phyloP scores from a whole-genome alignment of 2,797 vertebrate genomes.

The Eulemur rubriventer region DNA sequence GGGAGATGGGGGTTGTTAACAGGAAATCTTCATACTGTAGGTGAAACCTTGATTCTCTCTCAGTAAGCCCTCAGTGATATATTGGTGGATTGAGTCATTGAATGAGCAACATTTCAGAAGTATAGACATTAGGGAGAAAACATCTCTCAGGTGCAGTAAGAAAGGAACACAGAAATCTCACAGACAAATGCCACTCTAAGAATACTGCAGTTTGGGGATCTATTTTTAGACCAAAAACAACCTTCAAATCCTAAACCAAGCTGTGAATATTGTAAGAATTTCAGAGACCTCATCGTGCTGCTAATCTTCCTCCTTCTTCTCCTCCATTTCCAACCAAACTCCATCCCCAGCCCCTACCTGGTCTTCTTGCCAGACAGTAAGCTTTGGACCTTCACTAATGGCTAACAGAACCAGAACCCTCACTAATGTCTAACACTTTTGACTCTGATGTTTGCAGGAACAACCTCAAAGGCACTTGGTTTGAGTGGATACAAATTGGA shows the following conservation, averaged over 20 bases:
- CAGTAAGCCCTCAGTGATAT: neutral
- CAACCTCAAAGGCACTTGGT: slow-evolving; percentile 46
- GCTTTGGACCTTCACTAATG: neutral
- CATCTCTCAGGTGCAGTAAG: neutral
- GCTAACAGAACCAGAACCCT: neutral
- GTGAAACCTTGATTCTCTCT: neutral
- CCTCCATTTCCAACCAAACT: neutral
- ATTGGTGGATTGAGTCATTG: neutral
- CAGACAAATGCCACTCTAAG: neutral
- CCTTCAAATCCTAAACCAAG: neutral
- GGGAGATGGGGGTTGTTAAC: rapidly evolving
- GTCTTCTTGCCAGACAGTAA: neutral
- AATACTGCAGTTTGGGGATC: neutral
- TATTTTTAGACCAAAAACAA: slow-evolving; percentile 55
- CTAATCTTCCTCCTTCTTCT: neutral
- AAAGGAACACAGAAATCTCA: neutral
- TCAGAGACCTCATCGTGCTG: neutral
- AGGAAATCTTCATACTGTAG: neutral
- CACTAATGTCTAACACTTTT: neutral
- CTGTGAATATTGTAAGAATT: neutral
- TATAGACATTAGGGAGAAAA: neutral
- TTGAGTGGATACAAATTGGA: slow-evolving; percentile 32
- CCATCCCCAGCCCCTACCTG: neutral
- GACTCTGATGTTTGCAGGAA: neutral
- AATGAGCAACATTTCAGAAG: slow-evolving; percentile 22